Evolutionary conservation across 2,797 vertebrate genomes (phyloP).

Genomic region (Coracias cyanogaster): DNA sequence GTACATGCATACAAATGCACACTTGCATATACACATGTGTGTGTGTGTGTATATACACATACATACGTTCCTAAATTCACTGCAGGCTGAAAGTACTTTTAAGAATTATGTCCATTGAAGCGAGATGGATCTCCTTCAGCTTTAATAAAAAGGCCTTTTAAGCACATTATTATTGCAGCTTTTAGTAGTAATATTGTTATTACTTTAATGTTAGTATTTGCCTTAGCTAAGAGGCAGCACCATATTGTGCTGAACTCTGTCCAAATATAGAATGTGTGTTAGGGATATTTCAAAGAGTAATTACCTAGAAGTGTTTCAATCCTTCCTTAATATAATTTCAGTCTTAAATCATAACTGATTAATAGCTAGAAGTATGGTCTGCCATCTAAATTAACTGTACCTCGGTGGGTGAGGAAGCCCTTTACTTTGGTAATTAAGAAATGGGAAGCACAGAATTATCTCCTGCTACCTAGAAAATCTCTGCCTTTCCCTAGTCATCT

Average conservation of each 20-base stretch:
- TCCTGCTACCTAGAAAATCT: background rate
- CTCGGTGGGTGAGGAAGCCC: background rate
- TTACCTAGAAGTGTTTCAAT: background rate
- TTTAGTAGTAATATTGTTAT: background rate
- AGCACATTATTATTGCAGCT: background rate
- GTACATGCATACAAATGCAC: background rate
- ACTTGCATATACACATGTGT: background rate
- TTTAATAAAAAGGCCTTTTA: background rate
- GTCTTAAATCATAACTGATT: background rate
- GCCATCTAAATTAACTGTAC: background rate
- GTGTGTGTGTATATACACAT: background rate
- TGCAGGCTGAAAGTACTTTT: background rate
- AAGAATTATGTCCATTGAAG: background rate
- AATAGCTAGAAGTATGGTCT: background rate
- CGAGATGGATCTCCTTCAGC: background rate
- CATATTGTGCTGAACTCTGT: background rate
- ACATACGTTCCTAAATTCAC: background rate
- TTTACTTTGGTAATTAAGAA: background rate
- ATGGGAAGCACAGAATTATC: background rate
- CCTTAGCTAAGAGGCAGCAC: background rate
- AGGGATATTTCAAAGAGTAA: background rate
- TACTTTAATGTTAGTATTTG: background rate
- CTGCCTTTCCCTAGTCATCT: background rate
- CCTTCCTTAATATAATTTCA: background rate
- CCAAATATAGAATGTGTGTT: background rate